Conservation (phyloP, 2,113 vertebrate genomes). For the Oriolus oriolus region DNA sequence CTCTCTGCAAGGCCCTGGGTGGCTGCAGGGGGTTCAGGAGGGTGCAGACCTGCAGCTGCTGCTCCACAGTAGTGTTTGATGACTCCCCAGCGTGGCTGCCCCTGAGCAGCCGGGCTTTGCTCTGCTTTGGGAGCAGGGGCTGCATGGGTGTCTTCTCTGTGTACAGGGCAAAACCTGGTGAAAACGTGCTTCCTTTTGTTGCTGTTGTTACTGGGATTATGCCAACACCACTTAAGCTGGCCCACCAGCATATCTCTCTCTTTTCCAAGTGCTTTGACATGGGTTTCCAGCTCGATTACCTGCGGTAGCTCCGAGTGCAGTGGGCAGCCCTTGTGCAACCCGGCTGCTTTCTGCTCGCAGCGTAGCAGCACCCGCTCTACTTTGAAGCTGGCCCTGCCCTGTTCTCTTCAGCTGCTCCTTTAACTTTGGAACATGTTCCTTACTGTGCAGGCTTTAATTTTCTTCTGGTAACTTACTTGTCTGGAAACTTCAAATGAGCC, state of each 20-base stretch:
- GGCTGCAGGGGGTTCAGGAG: not conserved
- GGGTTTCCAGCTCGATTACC: not conserved
- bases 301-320: not conserved
- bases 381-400: not conserved
- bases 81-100: not conserved
- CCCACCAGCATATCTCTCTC: not conserved
- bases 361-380: accelerated
- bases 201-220: not conserved
- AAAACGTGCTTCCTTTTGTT: not conserved
- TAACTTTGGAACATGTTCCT: not conserved
- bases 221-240: not conserved
- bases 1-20: accelerated
- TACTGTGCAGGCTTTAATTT: not conserved
- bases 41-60: not conserved
- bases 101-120: accelerated
- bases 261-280: not conserved
- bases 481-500: not conserved
- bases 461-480: not conserved
- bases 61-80: accelerated
- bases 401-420: not conserved
- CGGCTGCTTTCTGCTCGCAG: not conserved
- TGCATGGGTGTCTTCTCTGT: not conserved
- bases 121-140: not conserved
- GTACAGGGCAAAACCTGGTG: not conserved
- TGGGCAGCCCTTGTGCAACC: accelerated